Percentiles rank a stretch among this genome's conserved stretches.
Evolutionary conservation across 2,113 vertebrate genomes (phyloP).

Genomic region (Ranitomeya variabilis): DNA sequence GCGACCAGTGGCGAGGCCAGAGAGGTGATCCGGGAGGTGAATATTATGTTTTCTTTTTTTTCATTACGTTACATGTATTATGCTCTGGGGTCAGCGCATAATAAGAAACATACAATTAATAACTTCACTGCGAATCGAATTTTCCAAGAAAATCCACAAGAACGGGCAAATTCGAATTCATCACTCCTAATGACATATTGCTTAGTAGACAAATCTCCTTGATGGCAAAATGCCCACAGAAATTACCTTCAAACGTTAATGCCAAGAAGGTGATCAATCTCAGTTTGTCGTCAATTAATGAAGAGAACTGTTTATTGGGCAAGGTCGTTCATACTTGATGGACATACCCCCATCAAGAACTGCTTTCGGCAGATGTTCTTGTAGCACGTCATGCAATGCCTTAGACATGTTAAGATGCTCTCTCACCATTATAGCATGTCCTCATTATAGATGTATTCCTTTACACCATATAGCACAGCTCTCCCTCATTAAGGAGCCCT

Average conservation of each 20-base stretch:
- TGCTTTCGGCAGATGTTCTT: background rate
- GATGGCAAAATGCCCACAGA: background rate
- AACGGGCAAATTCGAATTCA: no score
- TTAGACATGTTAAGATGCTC: conserved; percentile 8
- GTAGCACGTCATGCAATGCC: conserved; percentile 5
- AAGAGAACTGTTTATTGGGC: background rate
- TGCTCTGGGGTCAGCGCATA: no score
- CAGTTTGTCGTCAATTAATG: background rate
- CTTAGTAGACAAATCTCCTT: background rate
- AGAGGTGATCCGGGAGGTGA: no score
- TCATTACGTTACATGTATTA: no score
- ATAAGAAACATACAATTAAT: no score
- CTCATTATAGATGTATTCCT: conserved; percentile 43
- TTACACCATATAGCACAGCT: conserved; percentile 10
- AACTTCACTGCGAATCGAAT: no score
- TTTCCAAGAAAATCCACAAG: no score
- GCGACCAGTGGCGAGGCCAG: no score
- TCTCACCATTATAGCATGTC: conserved; percentile 16
- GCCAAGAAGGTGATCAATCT: background rate
- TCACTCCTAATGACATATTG: no score
- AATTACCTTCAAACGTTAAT: background rate
- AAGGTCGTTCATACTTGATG: background rate
- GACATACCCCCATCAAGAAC: background rate
- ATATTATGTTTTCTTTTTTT: no score
- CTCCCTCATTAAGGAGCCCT: conserved; percentile 13